Evolutionary conservation across 2,113 vertebrate species (phyloP).

Genomic region (Phylloscopus trochilus): DNA sequence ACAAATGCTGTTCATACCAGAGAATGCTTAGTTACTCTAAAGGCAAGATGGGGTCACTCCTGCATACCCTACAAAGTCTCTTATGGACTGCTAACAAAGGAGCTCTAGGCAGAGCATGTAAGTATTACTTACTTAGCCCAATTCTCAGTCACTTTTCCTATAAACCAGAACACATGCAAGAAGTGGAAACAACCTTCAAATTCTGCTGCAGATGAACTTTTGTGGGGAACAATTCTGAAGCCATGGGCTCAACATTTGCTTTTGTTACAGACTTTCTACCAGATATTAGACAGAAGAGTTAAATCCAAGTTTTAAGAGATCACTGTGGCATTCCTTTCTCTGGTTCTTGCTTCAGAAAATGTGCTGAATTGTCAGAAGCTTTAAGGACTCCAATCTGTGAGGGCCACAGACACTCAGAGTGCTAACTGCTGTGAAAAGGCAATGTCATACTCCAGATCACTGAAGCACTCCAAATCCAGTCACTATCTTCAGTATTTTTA

Average conservation of each 20-base stretch:
- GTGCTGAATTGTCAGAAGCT: not conserved
- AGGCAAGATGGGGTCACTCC: not conserved
- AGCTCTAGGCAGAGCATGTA: not conserved
- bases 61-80: not conserved
- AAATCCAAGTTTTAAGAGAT: not conserved
- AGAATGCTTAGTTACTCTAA: not conserved
- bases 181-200: not conserved
- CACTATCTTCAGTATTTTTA: not conserved
- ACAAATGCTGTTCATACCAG: not conserved
- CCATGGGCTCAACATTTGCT: not conserved
- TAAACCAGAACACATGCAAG: not conserved
- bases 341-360: not conserved
- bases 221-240: not conserved
- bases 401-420: not conserved
- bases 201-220: not conserved
- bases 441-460: not conserved
- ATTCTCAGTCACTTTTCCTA: not conserved
- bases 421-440: not conserved
- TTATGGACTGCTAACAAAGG: not conserved
- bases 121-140: not conserved
- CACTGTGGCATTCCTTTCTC: not conserved
- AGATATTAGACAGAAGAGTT: not conserved
- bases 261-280: not conserved
- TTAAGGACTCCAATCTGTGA: not conserved
- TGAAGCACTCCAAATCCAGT: not conserved